Percentiles rank a stretch among this genome's conserved stretches.
These are phyloP conservation scores for Semnopithecus entellus DNA, from an alignment of 2,113 vertebrate genomes.

Conservation along the genomic window DNA sequence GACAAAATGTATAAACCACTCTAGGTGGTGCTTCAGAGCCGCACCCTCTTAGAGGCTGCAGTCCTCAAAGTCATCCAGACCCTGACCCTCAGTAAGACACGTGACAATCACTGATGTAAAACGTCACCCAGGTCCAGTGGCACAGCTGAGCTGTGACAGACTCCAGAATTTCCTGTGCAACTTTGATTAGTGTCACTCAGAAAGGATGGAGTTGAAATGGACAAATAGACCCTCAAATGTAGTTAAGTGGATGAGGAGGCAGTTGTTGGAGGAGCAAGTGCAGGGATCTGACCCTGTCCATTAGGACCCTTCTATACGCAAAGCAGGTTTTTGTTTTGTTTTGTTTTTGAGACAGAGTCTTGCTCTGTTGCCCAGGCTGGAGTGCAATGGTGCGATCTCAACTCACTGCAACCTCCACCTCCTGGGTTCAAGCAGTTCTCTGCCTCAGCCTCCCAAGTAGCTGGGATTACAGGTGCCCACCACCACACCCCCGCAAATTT, in stretches of 20 bases:
- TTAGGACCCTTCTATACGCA: neutral
- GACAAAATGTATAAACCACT: neutral
- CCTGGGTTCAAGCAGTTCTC: too few relatives aligned
- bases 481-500: too few relatives aligned
- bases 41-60: neutral
- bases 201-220: neutral
- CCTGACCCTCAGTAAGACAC: neutral
- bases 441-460: too few relatives aligned
- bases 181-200: neutral
- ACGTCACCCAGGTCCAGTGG: too few relatives aligned
- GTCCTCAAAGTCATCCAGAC: neutral
- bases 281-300: fast-evolving
- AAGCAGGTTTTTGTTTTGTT: too few relatives aligned
- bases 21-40: fast-evolving
- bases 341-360: too few relatives aligned
- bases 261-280: too few relatives aligned
- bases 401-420: too few relatives aligned
- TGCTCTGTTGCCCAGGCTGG: too few relatives aligned
- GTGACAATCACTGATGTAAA: neutral
- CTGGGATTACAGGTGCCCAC: too few relatives aligned
- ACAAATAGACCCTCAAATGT: too few relatives aligned
- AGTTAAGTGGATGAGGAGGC: neutral
- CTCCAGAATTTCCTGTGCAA: neutral
- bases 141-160: neutral
- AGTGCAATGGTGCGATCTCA: too few relatives aligned